Percentiles rank a stretch among this genome's conserved stretches.
phyloP scores from a whole-genome alignment of 1,140 invertebrate genomes.

The Heterodera schachtii region DNA sequence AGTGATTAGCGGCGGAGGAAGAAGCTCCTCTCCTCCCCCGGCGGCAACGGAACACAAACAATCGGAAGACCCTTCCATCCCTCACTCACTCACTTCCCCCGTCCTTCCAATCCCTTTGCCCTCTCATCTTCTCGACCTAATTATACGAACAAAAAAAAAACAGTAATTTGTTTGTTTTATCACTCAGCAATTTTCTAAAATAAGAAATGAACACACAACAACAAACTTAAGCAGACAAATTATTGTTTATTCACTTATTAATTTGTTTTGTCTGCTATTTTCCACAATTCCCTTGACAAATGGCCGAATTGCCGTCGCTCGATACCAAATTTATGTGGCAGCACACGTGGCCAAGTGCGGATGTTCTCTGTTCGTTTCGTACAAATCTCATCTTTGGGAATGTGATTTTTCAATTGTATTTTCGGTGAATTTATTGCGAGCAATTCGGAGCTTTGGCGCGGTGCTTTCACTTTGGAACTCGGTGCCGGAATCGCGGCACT shows the following conservation, averaged over 20 bases:
- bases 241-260: no score
- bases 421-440: constrained; percentile 38
- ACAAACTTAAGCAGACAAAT: no score
- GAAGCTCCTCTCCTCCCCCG: no score
- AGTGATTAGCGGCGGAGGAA: not conserved
- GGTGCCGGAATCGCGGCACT: constrained; percentile 33
- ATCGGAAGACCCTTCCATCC: not conserved
- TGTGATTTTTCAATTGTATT: constrained; percentile 4
- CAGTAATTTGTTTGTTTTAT: not conserved
- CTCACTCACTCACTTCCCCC: not conserved
- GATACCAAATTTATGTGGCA: constrained; percentile 34
- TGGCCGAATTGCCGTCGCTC: not conserved
- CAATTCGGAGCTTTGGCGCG: constrained; percentile 32
- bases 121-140: not conserved
- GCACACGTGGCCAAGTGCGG: constrained; percentile 38
- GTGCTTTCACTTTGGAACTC: constrained; percentile 24
- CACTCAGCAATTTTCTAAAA: no score
- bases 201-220: no score
- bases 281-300: not conserved
- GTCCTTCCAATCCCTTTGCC: not conserved
- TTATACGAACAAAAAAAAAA: no score
- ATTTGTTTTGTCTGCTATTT: no score
- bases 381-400: constrained; percentile 17
- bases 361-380: constrained; percentile 27
- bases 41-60: not conserved